phyloP scores from a whole-genome alignment of 2,113 vertebrate genomes.

The Silurus glanis region DNA sequence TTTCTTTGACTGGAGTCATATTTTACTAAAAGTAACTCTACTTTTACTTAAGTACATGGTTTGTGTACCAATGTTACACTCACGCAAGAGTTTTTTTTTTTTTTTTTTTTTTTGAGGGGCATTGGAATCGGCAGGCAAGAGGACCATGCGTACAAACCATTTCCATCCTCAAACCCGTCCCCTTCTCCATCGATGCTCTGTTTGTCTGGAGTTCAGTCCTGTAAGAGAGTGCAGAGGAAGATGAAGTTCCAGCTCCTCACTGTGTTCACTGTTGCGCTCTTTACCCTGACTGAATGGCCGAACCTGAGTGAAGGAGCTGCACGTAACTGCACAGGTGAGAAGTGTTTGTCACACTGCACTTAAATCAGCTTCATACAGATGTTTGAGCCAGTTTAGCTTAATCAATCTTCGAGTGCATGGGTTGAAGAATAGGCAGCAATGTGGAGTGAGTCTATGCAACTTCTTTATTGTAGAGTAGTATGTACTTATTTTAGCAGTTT shows the following conservation, averaged over 20 bases:
- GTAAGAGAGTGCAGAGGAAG: conserved; percentile 18
- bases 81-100: neutral
- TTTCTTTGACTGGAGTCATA: no score
- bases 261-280: conserved; percentile 1
- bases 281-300: conserved; percentile 44
- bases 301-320: conserved; percentile 5
- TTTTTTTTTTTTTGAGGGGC: neutral
- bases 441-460: neutral
- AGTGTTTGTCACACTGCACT: neutral
- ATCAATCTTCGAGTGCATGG: no score
- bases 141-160: conserved; percentile 12
- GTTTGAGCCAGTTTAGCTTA: neutral
- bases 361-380: neutral
- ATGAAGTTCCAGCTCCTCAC: conserved; percentile 35
- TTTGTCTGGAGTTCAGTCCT: conserved; percentile 1
- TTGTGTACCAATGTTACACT: neutral
- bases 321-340: conserved; percentile 53
- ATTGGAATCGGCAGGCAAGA: neutral
- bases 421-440: neutral
- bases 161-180: neutral
- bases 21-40: no score
- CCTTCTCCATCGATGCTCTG: neutral
- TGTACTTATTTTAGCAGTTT: neutral
- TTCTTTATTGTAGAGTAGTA: neutral
- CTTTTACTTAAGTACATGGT: no score